Evolutionary conservation across 2,113 vertebrate species (phyloP), one percentile per base, ranked within the genome.

Genomic region (Archilochus colubris): DNA sequence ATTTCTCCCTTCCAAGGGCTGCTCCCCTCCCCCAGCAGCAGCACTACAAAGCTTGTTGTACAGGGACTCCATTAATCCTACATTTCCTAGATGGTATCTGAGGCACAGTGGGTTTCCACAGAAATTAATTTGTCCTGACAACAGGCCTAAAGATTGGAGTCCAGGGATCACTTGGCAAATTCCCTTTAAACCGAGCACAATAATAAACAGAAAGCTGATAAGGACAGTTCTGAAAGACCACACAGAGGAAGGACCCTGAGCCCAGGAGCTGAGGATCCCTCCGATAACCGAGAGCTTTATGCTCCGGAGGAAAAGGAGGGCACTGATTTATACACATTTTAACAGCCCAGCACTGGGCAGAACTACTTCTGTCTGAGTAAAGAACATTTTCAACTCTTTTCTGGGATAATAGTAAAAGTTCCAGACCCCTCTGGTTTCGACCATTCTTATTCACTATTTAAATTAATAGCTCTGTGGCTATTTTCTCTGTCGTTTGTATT

Each of bases 61-160:
- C 95, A 96, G 94, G 92, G 90, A 97, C 96, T 97, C 97, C 91
- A 98, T 98, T 98, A 98, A 98, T 98, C 94, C 96, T 97, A 86
- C 88, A 96, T 97, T 98, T 98, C 97, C 95, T 97, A 96, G 97
- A 97, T 97, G 93, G 93, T 98, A 98, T 98, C 94, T 91, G 92
- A 97, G 96, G 92, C 94, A 97, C 96, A 97, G 95, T 94, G 94
- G 96, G 94, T 96, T 98, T 98, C 97, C 95, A 97, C 87, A 97
- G 96, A 98, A 98, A 98, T 98, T 98, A 98, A 98, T 98, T 98
- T 98, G 95, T 98, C 96, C 95, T 98, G 97, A 98, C 97, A 98
- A 98, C 95, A 96, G 94, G 95, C 93, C 94, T 97, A 97, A 97
- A 98, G 96, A 98, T 97, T 98, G 95, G 96, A 98, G 97, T 97